Evolutionary conservation across 2,888 invertebrate genomes (phyloP).

Genomic region (Trichopoda pennipes): DNA sequence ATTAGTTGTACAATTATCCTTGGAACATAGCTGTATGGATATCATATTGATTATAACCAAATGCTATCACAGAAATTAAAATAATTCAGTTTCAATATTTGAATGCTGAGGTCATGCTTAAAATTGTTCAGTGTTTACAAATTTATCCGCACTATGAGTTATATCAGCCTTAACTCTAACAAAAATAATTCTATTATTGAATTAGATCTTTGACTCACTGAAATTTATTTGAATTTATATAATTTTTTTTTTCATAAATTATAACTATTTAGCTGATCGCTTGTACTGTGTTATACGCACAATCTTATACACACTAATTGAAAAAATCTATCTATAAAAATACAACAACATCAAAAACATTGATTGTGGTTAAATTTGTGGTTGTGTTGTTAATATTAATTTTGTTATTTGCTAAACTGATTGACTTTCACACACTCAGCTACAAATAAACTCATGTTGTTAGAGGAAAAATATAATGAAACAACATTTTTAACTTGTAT

Average conservation of each 20-base stretch:
- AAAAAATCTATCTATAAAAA: neutral
- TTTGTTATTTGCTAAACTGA: constrained; percentile 19
- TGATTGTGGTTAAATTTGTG: constrained; percentile 45
- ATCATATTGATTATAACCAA: too few relatives aligned
- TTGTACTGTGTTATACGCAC: constrained; percentile 41
- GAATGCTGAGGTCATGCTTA: too few relatives aligned
- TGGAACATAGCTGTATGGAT: too few relatives aligned
- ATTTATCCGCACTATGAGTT: too few relatives aligned
- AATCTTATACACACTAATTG: neutral
- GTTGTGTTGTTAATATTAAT: constrained; percentile 23
- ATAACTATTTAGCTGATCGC: constrained; percentile 48
- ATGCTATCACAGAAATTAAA: too few relatives aligned
- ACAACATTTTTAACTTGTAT: neutral
- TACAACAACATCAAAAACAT: constrained; percentile 20
- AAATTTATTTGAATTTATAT: too few relatives aligned
- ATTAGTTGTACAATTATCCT: too few relatives aligned
- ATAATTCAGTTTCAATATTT: too few relatives aligned
- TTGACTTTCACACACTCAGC: neutral
- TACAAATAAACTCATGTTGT: neutral
- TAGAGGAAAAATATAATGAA: constrained; percentile 8
- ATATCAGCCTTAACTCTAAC: too few relatives aligned
- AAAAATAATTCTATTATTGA: too few relatives aligned
- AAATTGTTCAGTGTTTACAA: too few relatives aligned
- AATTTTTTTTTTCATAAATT: constrained; percentile 49
- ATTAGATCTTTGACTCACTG: too few relatives aligned